Evolutionary conservation across 1,140 invertebrate genomes (phyloP), one percentile per base, ranked within the genome.

Genomic region (Nylanderia fulva): DNA sequence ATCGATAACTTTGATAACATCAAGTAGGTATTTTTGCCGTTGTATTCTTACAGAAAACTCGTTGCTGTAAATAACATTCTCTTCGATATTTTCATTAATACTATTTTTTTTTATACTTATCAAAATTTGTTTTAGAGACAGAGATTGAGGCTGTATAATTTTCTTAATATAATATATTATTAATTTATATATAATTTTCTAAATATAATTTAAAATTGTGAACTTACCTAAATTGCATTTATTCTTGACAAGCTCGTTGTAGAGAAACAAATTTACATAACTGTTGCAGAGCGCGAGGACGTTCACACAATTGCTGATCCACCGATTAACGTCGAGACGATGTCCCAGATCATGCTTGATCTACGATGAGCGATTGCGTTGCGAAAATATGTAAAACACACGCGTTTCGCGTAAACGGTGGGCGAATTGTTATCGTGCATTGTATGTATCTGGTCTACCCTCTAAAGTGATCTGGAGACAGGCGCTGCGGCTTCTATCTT

Each of bases 261-360:
- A n/a, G n/a, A n/a, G n/a, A n/a, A n/a, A n/a, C n/a, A n/a, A n/a
- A 45, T 84, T 84, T 75, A 84, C 42, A 76, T 76, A 63, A 64
- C 18, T n/a, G 42, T 75, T 56, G 56, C n/a, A n/a, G n/a, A n/a
- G n/a, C 58, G 13, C 45, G 80, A 24, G 64, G 36, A 84, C 29
- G 15, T 27, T 0, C 58, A 8, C 36, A 39, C 77, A 66, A 75
- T 84, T 66, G 80, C 76, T 54, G 80, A 27, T 52, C 5, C 58
- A 33, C n/a, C 71, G 8, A 36, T 76, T 52, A 76, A 76, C 42
- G 72, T 76, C 69, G 80, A 45, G 42, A 45, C 80, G 71, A 76
- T 39, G 69, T 24, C 69, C 58, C 42, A 52, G 56, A 60, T 75
- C 56, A 48, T 24, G 39, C 21, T 48, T 39, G 80, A 63, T 63